These are phyloP conservation scores for Strix uralensis DNA, from an alignment of 2,113 vertebrate species.

Conservation along the genomic window DNA sequence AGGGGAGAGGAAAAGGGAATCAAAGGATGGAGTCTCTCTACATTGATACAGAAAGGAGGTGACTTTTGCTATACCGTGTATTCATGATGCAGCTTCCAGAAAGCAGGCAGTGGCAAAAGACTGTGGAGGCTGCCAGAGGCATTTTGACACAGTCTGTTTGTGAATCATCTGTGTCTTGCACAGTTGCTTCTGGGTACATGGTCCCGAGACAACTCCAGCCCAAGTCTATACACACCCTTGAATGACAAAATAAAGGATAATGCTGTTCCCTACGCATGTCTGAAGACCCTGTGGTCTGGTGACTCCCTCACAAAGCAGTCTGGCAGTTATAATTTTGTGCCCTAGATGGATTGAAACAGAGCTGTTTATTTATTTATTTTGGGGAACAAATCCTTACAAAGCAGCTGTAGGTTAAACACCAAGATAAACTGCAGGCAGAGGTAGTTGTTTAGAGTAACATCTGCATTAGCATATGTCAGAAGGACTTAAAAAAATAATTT, in stretches of 20 bases:
- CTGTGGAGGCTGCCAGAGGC: background rate
- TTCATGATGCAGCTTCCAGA: background rate
- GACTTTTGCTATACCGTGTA: accelerated
- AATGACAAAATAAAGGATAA: background rate
- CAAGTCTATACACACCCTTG: background rate
- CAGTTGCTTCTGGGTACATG: background rate
- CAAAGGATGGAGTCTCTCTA: background rate
- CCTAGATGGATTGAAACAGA: background rate
- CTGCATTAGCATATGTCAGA: slow-evolving; percentile 47
- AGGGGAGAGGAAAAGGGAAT: background rate
- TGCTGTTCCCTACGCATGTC: accelerated
- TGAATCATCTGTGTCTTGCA: background rate
- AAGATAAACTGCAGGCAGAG: background rate
- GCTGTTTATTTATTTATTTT: background rate
- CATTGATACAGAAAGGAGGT: background rate
- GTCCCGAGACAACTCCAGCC: background rate
- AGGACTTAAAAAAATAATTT: slow-evolving; percentile 24
- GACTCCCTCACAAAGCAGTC: background rate
- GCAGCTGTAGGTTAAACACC: background rate
- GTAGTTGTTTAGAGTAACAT: slow-evolving; percentile 18
- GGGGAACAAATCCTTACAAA: slow-evolving; percentile 2
- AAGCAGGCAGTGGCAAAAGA: background rate
- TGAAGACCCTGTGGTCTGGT: background rate
- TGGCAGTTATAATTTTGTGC: background rate
- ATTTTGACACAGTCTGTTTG: background rate